Percentiles rank a stretch among this genome's conserved stretches.
phyloP scores from a whole-genome alignment of 2,797 vertebrate genomes.

The Melanitta fusca region DNA sequence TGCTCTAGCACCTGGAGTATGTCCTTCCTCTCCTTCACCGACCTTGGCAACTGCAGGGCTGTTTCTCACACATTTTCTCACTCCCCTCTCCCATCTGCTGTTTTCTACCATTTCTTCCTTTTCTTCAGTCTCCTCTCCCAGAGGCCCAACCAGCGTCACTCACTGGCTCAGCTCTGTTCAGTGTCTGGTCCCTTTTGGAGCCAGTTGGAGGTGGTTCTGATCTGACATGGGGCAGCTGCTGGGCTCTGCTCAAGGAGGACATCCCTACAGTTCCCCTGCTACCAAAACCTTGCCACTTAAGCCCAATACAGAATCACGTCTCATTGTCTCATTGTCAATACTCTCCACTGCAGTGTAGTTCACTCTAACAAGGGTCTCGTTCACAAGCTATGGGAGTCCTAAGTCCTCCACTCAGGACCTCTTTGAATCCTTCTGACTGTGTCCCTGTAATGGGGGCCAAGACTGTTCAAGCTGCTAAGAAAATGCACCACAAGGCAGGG shows the following conservation, averaged over 20 bases:
- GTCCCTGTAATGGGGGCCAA: rapidly evolving
- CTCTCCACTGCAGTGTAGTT: neutral
- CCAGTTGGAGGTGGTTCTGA: too few species aligned
- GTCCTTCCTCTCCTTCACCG: too few species aligned
- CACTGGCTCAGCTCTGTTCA: too few species aligned
- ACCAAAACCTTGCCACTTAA: neutral
- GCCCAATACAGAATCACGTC: neutral
- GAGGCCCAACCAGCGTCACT: too few species aligned
- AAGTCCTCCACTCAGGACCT: neutral
- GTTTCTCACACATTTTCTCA: too few species aligned
- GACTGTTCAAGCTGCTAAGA: neutral
- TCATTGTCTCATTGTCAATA: neutral
- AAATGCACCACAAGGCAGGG: neutral
- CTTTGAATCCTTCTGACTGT: neutral
- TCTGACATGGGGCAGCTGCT: neutral
- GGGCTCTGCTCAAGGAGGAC: neutral
- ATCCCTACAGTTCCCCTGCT: neutral
- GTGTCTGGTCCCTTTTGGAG: too few species aligned
- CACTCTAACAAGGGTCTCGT: neutral
- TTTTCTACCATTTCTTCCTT: too few species aligned
- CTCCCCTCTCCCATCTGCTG: too few species aligned
- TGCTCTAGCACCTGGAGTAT: too few species aligned
- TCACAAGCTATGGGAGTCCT: neutral
- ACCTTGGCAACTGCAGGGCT: too few species aligned
- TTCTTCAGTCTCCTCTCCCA: too few species aligned